Evolutionary conservation across 1,140 invertebrate genomes (phyloP).

Genomic region (Mizuhopecten yessoensis): DNA sequence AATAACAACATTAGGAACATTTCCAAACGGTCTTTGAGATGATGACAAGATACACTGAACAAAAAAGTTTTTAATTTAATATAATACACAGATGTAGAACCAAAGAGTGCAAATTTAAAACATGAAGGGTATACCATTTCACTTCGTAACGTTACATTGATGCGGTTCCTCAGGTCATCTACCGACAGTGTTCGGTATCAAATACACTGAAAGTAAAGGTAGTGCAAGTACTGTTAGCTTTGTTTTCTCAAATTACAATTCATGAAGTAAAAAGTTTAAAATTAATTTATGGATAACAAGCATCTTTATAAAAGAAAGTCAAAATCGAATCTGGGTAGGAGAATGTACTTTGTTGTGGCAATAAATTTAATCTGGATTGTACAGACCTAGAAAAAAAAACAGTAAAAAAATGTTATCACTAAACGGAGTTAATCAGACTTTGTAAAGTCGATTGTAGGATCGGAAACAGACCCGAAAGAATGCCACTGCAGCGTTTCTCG

Average conservation of each 20-base stretch:
- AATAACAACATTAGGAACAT: not conserved
- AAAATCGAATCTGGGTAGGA: no score
- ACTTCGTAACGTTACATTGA: not conserved
- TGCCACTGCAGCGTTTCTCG: not conserved
- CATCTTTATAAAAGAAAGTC: no score
- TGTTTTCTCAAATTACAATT: no score
- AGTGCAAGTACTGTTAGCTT: no score
- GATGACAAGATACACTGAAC: not conserved
- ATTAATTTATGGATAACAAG: no score
- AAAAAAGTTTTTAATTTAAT: conserved; percentile 26
- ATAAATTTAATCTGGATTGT: no score
- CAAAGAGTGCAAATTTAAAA: not conserved
- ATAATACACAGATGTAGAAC: not conserved
- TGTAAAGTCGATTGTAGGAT: not conserved
- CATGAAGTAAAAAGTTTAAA: no score
- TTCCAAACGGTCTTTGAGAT: not conserved
- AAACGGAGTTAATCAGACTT: not conserved
- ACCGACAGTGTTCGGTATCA: not conserved
- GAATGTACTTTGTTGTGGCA: no score
- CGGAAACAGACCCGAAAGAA: not conserved
- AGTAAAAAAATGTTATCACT: not conserved
- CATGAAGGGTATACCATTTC: not conserved
- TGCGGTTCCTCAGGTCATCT: not conserved
- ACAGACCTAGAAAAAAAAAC: no score
- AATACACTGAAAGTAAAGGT: not conserved